Percentiles rank a stretch among this genome's conserved stretches.
phyloP scores from a whole-genome alignment of 1,140 invertebrate species.

The Mylabris phalerata region DNA sequence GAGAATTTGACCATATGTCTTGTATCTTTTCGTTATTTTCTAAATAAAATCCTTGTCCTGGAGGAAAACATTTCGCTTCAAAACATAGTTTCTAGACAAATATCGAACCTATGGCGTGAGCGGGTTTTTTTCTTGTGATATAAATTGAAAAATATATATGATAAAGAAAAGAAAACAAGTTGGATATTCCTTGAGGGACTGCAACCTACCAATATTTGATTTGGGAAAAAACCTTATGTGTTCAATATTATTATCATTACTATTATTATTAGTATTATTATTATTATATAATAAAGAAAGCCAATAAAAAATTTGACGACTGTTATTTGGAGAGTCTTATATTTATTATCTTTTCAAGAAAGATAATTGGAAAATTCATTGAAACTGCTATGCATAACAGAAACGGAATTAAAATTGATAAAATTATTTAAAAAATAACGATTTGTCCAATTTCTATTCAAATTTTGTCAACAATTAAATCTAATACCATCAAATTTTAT shows the following conservation, averaged over 20 bases:
- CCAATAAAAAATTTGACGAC: too few relatives aligned
- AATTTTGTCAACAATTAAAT: too few relatives aligned
- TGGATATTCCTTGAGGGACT: neutral
- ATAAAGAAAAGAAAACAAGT: neutral
- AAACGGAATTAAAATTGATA: conserved; percentile 22
- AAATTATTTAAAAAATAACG: too few relatives aligned
- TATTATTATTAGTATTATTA: too few relatives aligned
- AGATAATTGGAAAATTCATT: conserved; percentile 4
- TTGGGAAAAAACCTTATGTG: conserved; percentile 12
- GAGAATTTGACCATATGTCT: neutral
- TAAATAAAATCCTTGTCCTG: neutral
- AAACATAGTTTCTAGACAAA: conserved; percentile 12
- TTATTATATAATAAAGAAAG: too few relatives aligned
- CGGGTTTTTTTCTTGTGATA: neutral
- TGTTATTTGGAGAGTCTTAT: too few relatives aligned
- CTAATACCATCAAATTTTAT: neutral
- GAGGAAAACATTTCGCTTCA: conserved; percentile 19
- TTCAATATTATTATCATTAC: conserved; percentile 1
- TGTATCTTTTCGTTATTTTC: too few relatives aligned
- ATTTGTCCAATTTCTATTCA: too few relatives aligned
- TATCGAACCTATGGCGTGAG: neutral
- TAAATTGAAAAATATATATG: neutral
- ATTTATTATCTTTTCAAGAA: neutral
- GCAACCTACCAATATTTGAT: too few relatives aligned
- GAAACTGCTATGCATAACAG: conserved; percentile 23